Evolutionary conservation across 2,888 invertebrate species (phyloP).

Genomic region (Drosophila robusta): DNA sequence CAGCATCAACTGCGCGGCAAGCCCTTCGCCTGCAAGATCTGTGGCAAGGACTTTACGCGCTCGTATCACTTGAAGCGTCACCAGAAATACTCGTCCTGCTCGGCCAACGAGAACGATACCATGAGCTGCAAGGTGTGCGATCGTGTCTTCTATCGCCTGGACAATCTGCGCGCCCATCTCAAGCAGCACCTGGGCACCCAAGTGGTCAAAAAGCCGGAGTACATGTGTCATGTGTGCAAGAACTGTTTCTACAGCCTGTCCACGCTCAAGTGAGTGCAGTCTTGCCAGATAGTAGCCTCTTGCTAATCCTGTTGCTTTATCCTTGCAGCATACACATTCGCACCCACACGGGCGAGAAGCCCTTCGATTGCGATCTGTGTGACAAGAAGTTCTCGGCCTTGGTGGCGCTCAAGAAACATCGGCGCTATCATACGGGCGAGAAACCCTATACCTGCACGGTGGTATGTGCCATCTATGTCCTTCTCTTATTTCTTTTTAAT

Average conservation of each 20-base stretch:
- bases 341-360: slow-evolving; percentile 89
- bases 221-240: slow-evolving; percentile 88
- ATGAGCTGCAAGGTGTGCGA: slow-evolving; percentile 85
- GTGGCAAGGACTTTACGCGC: slow-evolving; percentile 90
- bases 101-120: slow-evolving; percentile 77
- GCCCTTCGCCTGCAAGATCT: slow-evolving; percentile 88
- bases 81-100: slow-evolving; percentile 83
- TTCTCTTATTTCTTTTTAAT: no score
- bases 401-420: slow-evolving; percentile 91
- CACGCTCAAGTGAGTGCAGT: slow-evolving; percentile 86
- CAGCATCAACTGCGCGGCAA: slow-evolving; percentile 87
- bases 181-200: slow-evolving; percentile 88
- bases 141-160: slow-evolving; percentile 86
- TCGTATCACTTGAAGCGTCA: slow-evolving; percentile 89
- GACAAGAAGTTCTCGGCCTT: slow-evolving; percentile 89
- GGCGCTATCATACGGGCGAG: slow-evolving; percentile 87
- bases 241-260: slow-evolving; percentile 89
- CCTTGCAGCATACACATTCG: slow-evolving; percentile 87
- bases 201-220: slow-evolving; percentile 86
- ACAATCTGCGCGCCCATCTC: slow-evolving; percentile 90
- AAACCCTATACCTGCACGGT: slow-evolving; percentile 89
- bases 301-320: slow-evolving; percentile 6
- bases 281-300: slow-evolving; percentile 58
- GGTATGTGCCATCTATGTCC: slow-evolving; percentile 83
- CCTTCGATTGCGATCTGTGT: slow-evolving; percentile 90